Conservation (phyloP, 1,140 invertebrate genomes). For the Odontomachus brunneus region DNA sequence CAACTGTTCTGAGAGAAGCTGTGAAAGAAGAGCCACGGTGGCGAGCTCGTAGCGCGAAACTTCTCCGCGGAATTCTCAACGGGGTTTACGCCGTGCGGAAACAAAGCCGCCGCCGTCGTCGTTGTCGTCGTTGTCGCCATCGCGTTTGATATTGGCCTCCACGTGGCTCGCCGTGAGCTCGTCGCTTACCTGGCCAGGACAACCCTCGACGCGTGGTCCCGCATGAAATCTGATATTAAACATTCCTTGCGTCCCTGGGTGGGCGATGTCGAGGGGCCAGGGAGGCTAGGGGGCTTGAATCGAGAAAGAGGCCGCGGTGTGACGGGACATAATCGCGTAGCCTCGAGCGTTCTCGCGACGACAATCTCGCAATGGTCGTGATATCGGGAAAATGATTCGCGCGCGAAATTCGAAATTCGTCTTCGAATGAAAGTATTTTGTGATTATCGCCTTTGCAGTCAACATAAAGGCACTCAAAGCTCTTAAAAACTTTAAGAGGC, state of each 20-base stretch:
- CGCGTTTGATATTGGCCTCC: constrained; percentile 84
- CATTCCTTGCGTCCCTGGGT: constrained; percentile 78
- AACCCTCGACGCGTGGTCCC: constrained; percentile 61
- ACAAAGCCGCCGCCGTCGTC: constrained; percentile 82
- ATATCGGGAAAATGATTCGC: not conserved
- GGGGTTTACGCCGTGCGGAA: constrained; percentile 80
- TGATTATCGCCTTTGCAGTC: too few relatives aligned
- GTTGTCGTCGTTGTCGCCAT: constrained; percentile 64
- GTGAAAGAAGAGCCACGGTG: constrained; percentile 21
- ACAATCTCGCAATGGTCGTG: not conserved
- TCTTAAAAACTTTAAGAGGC: too few relatives aligned
- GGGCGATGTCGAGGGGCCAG: too few relatives aligned
- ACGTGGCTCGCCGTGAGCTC: constrained; percentile 63
- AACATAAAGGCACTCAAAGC: too few relatives aligned
- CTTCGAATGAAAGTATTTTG: not conserved
- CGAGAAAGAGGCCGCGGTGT: constrained; percentile 69
- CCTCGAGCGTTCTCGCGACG: constrained; percentile 2
- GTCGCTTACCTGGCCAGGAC: constrained; percentile 32
- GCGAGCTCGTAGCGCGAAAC: constrained; percentile 22
- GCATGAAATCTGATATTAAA: constrained; percentile 85
- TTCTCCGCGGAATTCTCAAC: constrained; percentile 76
- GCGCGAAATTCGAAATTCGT: not conserved
- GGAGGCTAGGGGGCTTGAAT: constrained; percentile 69
- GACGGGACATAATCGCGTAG: not conserved
- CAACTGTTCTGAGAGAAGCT: constrained; percentile 2